These are phyloP conservation scores for Biston betularia DNA, from an alignment of 2,888 invertebrate genomes.

Conservation along the genomic window DNA sequence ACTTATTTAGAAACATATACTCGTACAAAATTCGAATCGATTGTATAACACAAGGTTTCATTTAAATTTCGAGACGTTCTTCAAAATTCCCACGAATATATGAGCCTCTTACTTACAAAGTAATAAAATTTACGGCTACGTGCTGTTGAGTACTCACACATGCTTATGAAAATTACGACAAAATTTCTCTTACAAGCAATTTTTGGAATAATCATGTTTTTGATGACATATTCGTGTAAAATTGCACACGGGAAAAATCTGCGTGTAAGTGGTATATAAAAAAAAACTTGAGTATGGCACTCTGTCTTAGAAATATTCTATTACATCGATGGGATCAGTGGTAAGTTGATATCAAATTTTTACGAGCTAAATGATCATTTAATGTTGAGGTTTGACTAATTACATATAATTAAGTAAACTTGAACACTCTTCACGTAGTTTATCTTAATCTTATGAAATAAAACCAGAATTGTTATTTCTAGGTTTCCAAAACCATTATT, in stretches of 20 bases:
- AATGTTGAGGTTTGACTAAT: too few relatives aligned
- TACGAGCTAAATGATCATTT: too few relatives aligned
- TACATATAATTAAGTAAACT: too few relatives aligned
- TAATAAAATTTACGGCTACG: constrained; percentile 25
- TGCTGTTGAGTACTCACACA: constrained; percentile 19
- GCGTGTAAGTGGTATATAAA: not conserved
- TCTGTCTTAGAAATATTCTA: too few relatives aligned
- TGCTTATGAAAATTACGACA: constrained; percentile 23
- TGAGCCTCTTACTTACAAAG: constrained; percentile 14
- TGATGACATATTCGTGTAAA: not conserved
- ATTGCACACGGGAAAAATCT: not conserved
- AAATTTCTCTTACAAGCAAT: constrained; percentile 12
- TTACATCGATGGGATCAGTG: too few relatives aligned
- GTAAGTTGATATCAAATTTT: too few relatives aligned
- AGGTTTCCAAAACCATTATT: constrained; percentile 57
- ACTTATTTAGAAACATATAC: constrained; percentile 3
- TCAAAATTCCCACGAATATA: constrained; percentile 8
- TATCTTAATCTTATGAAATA: constrained; percentile 11
- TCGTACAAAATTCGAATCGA: constrained; percentile 14
- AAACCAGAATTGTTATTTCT: constrained; percentile 42
- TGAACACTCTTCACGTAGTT: too few relatives aligned
- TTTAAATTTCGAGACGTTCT: constrained; percentile 15
- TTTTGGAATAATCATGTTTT: constrained; percentile 37
- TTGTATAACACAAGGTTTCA: constrained; percentile 8
- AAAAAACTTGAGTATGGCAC: not conserved